Evolutionary conservation across 1,140 invertebrate genomes (phyloP).

Genomic region (Dryas iulia): DNA sequence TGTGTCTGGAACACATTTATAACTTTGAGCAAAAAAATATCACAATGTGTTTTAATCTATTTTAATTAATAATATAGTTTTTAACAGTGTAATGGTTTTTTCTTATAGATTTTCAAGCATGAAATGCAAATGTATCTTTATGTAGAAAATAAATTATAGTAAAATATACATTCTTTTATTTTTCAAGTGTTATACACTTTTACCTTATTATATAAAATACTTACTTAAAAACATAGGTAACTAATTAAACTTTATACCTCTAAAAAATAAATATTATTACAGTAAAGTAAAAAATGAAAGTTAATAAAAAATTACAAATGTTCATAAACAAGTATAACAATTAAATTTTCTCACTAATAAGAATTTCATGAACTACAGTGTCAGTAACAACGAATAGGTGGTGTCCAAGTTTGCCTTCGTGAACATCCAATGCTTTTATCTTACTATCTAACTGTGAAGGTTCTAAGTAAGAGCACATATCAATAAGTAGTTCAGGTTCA

Average conservation of each 20-base stretch:
- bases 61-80: conserved; percentile 17
- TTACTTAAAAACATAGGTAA: neutral
- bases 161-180: conserved; percentile 6
- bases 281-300: neutral
- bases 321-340: too few species aligned
- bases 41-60: conserved; percentile 24
- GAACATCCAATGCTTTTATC: conserved; percentile 32
- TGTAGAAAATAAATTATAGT: conserved; percentile 26
- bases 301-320: neutral
- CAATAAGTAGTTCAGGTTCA: conserved; percentile 15
- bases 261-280: neutral
- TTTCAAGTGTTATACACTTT: neutral
- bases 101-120: conserved; percentile 7
- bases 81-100: conserved; percentile 10
- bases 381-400: conserved; percentile 29
- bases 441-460: neutral
- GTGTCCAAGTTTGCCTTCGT: conserved; percentile 29
- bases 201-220: neutral
- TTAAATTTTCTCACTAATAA: conserved; percentile 1
- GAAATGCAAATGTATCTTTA: conserved; percentile 21
- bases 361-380: conserved; percentile 11
- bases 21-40: conserved; percentile 12
- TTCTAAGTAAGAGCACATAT: conserved; percentile 10
- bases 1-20: conserved; percentile 52
- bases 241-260: neutral